Evolutionary conservation across 2,113 vertebrate species (phyloP).

Genomic region (Corvus moneduloides): DNA sequence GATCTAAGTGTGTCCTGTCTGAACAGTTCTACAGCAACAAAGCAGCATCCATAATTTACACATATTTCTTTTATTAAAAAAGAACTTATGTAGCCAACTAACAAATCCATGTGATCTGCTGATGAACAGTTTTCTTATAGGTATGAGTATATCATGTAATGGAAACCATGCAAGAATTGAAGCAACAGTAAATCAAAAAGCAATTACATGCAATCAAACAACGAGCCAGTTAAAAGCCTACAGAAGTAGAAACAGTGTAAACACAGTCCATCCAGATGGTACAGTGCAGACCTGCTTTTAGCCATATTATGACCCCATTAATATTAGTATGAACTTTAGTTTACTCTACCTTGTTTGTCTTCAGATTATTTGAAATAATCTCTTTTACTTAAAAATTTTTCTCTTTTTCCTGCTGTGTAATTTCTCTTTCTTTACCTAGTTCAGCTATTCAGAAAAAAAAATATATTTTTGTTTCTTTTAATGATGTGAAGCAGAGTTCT

Average conservation of each 20-base stretch:
- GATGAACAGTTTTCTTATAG: background rate
- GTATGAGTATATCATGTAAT: background rate
- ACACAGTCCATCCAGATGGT: background rate
- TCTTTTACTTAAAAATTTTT: background rate
- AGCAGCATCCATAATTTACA: background rate
- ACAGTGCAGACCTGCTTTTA: background rate
- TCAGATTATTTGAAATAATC: background rate
- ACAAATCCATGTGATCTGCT: background rate
- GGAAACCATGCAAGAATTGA: background rate
- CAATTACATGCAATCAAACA: background rate
- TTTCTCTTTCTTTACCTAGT: background rate
- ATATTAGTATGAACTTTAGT: background rate
- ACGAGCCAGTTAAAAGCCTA: background rate
- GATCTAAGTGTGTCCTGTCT: background rate
- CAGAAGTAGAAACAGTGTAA: background rate
- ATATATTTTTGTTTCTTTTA: background rate
- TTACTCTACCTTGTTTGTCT: background rate
- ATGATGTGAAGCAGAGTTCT: background rate
- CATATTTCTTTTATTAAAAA: background rate
- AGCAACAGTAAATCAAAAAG: background rate
- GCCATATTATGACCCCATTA: background rate
- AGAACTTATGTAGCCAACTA: background rate
- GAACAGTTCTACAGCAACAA: background rate
- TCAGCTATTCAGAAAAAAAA: background rate
- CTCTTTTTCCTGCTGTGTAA: background rate